Evolutionary conservation across 1,140 invertebrate species (phyloP).

Genomic region (Hyposmocoma kahamanoa): DNA sequence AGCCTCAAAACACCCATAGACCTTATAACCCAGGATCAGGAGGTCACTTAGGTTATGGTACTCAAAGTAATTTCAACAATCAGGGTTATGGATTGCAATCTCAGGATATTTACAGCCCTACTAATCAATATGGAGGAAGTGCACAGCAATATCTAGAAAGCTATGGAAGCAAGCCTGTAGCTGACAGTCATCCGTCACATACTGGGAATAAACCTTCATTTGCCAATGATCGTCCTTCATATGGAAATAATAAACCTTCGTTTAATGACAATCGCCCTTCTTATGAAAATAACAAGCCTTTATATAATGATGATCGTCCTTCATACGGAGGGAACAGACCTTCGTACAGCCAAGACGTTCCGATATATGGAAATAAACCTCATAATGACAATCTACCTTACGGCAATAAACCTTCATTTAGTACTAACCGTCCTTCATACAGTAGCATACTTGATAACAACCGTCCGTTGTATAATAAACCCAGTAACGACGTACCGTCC

Average conservation of each 20-base stretch:
- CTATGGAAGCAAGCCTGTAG: not conserved
- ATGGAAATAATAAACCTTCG: conserved; percentile 9
- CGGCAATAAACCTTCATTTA: conserved; percentile 4
- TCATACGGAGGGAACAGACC: conserved; percentile 13
- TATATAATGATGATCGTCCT: conserved; percentile 10
- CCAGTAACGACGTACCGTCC: conserved; percentile 7
- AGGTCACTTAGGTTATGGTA: no score
- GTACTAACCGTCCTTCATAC: conserved; percentile 8
- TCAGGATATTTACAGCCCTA: not conserved
- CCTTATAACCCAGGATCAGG: not conserved
- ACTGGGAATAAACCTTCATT: conserved; percentile 5
- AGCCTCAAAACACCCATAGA: not conserved
- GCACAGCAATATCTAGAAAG: not conserved
- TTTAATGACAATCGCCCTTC: conserved; percentile 1
- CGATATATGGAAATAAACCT: conserved; percentile 11
- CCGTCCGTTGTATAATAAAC: conserved; percentile 9
- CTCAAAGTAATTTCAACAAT: no score
- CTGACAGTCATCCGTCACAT: conserved; percentile 10
- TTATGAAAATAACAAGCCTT: conserved; percentile 15
- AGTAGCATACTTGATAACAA: no score
- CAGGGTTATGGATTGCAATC: not conserved
- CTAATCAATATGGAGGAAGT: not conserved
- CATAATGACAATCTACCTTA: conserved; percentile 13
- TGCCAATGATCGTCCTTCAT: conserved; percentile 1
- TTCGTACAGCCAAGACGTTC: conserved; percentile 9